Base-by-base conservation (phyloP, 2,113 vertebrate genomes). In the Chionodraco myersi region DNA sequence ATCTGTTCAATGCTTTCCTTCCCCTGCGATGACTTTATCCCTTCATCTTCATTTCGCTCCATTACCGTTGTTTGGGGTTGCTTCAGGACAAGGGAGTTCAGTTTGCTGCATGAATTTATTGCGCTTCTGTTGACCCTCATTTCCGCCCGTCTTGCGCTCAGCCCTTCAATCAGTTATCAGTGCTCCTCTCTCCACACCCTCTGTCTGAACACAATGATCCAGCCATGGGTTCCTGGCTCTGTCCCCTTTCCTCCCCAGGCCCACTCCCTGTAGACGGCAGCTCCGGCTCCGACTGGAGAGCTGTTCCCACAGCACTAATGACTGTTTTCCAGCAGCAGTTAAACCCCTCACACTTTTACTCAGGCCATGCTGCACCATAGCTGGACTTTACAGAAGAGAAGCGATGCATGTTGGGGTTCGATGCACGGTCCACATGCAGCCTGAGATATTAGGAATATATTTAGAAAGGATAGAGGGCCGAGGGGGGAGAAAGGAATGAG, bases 171-270 rank as follows among this genome's bases (percentile, higher is more conserved):
- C 41, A 68, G 47, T 67, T 87, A 16, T 75, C 72, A 65, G 61
- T 49, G 11, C 66, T 72, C 30, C 23, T 79, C 68, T 72, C 34
- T 70, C 56, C 82, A 72, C 84, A 71, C 77, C 49, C 80, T 75
- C 60, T 21, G 18, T 83, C 68, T 34, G 82, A 89, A 92, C 77
- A 86, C 77, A 79, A 56, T 59, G 63, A 68, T 71, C 64, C 72
- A 61, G 69, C 63, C 49, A 60, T 4, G 58, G 60, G 80, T 64
- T 83, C 65, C 56, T 66, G 52, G 75, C 70, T 75, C 41, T 61
- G 58, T 12, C 49, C 13, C 51, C 6, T 44, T 64, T 62, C 72
- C 59, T 73, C 49, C 81, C 51, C 14, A 34, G n/a, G 69, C 30
- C 26, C 86, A 58, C 41, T 44, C 62, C 26, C 58, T 45, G 14